Evolutionary conservation across 2,888 invertebrate species (phyloP).

Genomic region (Litoditis marina): DNA sequence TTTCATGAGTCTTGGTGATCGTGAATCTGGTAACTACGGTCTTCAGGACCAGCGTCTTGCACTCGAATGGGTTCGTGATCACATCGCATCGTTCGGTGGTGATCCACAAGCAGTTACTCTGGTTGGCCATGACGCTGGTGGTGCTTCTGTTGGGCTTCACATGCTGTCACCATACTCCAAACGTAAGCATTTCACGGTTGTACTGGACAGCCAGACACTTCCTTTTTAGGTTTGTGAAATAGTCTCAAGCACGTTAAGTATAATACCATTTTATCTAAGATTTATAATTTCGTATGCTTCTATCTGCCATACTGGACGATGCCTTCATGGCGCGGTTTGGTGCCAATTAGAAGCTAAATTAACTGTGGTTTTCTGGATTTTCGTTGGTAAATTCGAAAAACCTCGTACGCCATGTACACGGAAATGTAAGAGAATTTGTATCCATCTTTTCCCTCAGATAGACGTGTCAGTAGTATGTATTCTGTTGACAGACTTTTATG

Average conservation of each 20-base stretch:
- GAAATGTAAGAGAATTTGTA: too few species aligned
- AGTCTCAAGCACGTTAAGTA: too few species aligned
- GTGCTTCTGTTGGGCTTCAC: constrained; percentile 65
- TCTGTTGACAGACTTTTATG: too few species aligned
- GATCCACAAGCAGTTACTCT: constrained; percentile 77
- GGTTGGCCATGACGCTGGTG: constrained; percentile 76
- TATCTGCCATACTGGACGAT: too few species aligned
- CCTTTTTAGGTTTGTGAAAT: background rate
- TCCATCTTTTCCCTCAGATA: too few species aligned
- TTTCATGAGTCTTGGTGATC: constrained; percentile 66
- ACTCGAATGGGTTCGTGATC: constrained; percentile 69
- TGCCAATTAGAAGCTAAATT: background rate
- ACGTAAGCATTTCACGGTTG: constrained; percentile 19
- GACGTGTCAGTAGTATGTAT: too few species aligned
- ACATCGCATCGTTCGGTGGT: constrained; percentile 78
- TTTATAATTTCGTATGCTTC: too few species aligned
- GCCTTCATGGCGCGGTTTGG: too few species aligned
- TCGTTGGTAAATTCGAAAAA: too few species aligned
- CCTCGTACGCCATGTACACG: too few species aligned
- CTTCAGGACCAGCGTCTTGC: constrained; percentile 65
- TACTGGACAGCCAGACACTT: background rate
- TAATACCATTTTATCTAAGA: too few species aligned
- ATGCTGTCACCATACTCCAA: constrained; percentile 63
- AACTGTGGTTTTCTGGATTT: background rate
- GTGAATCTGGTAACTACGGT: constrained; percentile 67